A percentile compares a stretch with the other conserved stretches of the same genome.
phyloP scores from a whole-genome alignment of 2,113 vertebrate species.

The Prietella phreatophila region DNA sequence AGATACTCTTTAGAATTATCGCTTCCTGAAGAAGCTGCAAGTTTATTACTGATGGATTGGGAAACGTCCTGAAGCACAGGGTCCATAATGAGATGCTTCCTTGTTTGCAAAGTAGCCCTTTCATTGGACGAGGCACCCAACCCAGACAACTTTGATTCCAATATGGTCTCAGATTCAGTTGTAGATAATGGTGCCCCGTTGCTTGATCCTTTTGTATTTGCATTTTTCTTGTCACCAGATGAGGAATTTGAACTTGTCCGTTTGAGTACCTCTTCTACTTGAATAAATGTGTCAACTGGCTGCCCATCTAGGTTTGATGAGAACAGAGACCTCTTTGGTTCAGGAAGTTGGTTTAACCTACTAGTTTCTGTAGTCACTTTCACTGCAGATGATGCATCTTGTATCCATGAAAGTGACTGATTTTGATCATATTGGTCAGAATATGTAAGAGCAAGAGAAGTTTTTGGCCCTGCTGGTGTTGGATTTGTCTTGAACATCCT shows the following conservation, averaged over 20 bases:
- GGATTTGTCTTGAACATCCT: neutral
- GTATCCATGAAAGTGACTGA: neutral
- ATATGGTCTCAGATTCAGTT: neutral
- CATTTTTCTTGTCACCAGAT: neutral
- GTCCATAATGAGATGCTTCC: neutral
- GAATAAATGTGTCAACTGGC: neutral
- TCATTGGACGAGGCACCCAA: neutral
- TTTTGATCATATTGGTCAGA: neutral
- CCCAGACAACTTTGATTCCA: neutral
- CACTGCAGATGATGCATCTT: neutral
- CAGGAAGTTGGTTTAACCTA: neutral
- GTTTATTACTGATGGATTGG: neutral
- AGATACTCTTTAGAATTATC: conserved; percentile 33
- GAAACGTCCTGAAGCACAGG: neutral
- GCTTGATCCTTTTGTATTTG: conserved; percentile 4
- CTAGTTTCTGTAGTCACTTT: conserved; percentile 2
- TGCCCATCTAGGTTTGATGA: neutral
- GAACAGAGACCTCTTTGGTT: neutral
- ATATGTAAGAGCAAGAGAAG: neutral
- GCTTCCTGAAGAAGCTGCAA: conserved; percentile 19
- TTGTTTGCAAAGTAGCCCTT: neutral
- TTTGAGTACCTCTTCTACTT: neutral
- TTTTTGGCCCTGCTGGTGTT: neutral
- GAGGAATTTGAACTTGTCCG: conserved; percentile 2
- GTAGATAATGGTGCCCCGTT: neutral